Conservation (phyloP, 2,797 vertebrate species). For the Loriculus beryllinus region DNA sequence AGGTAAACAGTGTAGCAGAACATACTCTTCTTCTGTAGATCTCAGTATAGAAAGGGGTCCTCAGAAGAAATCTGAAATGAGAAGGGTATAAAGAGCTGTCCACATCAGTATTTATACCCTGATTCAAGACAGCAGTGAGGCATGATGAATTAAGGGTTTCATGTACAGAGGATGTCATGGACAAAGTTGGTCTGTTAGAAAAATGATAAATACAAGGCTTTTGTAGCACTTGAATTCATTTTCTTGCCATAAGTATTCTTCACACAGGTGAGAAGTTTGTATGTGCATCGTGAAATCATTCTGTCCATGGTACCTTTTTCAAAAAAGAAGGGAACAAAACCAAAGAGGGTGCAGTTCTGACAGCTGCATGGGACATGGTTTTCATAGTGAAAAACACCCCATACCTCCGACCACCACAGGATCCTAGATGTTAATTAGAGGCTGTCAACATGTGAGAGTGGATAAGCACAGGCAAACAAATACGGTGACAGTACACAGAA, state of each 20-base stretch:
- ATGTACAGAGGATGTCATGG: not conserved
- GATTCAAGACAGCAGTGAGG: not conserved
- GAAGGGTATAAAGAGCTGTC: not conserved
- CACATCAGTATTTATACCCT: not conserved
- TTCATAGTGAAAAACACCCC: too few relatives aligned
- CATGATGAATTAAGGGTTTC: not conserved
- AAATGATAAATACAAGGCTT: not conserved
- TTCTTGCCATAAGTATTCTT: not conserved
- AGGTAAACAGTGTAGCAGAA: not conserved
- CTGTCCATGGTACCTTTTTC: not conserved
- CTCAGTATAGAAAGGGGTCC: not conserved
- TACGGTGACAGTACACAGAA: not conserved
- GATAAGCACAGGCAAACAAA: not conserved
- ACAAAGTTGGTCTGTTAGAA: not conserved
- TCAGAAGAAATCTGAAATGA: not conserved
- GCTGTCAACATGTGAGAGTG: not conserved
- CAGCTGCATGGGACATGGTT: not conserved
- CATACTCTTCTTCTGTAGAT: not conserved
- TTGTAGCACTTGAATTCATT: not conserved
- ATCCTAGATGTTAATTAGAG: not conserved
- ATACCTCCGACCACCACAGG: fast-evolving
- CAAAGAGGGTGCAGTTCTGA: not conserved
- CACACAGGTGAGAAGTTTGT: not conserved
- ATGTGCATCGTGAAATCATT: not conserved
- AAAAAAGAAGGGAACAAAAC: not conserved